Evolutionary conservation across 1,140 invertebrate species (phyloP), one percentile per base, ranked within the genome.

Genomic region (Tachypleus tridentatus): DNA sequence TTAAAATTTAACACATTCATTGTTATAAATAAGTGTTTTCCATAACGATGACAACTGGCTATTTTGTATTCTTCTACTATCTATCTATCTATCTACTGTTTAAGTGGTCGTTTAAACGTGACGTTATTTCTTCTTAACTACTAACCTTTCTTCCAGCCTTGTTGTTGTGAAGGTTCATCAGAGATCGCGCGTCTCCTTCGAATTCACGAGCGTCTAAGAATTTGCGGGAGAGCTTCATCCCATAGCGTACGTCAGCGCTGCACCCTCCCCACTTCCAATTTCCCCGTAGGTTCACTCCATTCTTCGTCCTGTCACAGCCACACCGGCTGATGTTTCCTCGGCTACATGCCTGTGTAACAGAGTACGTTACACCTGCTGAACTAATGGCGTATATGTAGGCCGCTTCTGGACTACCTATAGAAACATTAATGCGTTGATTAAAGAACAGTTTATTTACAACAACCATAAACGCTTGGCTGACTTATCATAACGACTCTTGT

Each of bases 91-190:
- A 29, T 29, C 29, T 29, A 2, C 2, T 29, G 29, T 29, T 29
- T 29, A 29, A 29, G 29, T 29, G 29, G 29, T 29, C 29, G 29
- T 29, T 1, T 29, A 29, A 29, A 29, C 29, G 29, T 29, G 0
- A 29, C 29, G 0, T 29, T 29, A 29, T 29, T 29, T 29, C 29
- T 29, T 29, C 29, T 29, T 29, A 29, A 29, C 29, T 29, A 29
- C 29, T 29, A 29, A 93, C 91, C 83, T 90, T 82, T 75, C 92
- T 79, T 7, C 93, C 93, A 53, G 91, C 93, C 76, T 96, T 91
- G 74, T 96, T 96, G 77, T 97, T 97, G 75, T 95, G 92, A 47
- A 94, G 79, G 80, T 95, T 94, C 89, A 96, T 95, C 52, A 85
- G 85, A 29, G 29, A 29, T 29, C 29, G 29, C 29, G 29, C 2